Conservation (phyloP, 1,140 invertebrate genomes). For the Pomacea maculata region DNA sequence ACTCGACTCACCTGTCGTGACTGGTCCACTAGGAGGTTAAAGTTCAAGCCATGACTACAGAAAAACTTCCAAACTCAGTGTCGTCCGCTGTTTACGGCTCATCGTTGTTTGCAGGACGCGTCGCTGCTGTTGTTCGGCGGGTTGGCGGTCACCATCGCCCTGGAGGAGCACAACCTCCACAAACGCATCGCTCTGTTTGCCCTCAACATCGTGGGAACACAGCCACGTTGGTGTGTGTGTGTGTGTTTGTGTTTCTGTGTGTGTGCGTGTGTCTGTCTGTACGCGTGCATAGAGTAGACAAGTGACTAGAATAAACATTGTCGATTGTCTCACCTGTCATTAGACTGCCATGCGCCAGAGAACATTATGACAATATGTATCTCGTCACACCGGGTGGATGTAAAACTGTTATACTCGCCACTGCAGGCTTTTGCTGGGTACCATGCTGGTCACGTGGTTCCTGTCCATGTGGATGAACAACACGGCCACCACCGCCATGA, state of each 20-base stretch:
- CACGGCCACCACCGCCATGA: constrained; percentile 65
- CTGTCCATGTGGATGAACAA: constrained; percentile 68
- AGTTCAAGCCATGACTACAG: no score
- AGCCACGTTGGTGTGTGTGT: neutral
- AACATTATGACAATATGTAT: neutral
- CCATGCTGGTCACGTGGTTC: constrained; percentile 64
- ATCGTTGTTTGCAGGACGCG: neutral
- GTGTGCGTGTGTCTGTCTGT: neutral
- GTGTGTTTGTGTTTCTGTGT: neutral
- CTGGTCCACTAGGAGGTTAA: no score
- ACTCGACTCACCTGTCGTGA: no score
- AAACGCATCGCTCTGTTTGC: neutral
- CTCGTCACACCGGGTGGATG: neutral
- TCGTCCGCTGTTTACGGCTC: neutral
- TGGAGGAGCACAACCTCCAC: neutral
- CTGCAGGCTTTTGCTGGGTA: constrained; percentile 60
- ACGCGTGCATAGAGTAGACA: no score
- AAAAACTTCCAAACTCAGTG: neutral
- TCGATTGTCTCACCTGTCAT: no score
- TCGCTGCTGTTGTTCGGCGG: neutral
- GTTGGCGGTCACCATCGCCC: neutral
- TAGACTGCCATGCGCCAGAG: neutral
- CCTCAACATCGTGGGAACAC: neutral
- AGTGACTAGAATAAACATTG: no score
- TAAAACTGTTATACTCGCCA: neutral